Evolutionary conservation across 2,797 vertebrate species (phyloP).

Genomic region (Lutjanus campechanus): DNA sequence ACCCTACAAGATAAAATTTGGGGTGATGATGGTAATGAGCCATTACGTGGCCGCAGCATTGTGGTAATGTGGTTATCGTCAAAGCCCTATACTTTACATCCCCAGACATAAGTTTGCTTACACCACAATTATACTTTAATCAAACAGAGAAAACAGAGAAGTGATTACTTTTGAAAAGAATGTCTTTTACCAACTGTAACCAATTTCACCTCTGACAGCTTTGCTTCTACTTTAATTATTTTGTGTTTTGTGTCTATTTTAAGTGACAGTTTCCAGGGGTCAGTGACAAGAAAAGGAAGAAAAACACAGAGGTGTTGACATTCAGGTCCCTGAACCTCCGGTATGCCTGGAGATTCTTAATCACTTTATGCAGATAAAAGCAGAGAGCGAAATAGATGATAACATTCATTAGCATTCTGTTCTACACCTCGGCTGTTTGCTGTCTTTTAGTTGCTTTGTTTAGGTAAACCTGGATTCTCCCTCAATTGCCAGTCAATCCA

Average conservation of each 20-base stretch:
- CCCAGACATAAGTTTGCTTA: too few relatives aligned
- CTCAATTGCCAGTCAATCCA: slow-evolving; percentile 37
- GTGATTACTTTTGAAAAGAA: background rate
- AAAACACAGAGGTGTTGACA: background rate
- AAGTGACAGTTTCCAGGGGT: background rate
- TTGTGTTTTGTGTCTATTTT: background rate
- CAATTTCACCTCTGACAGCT: background rate
- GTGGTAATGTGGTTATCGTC: too few relatives aligned
- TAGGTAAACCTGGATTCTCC: slow-evolving; percentile 26
- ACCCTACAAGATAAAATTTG: too few relatives aligned
- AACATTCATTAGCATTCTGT: slow-evolving; percentile 12
- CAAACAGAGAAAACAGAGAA: too few relatives aligned
- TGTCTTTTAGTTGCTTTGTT: slow-evolving; percentile 46
- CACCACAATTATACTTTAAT: background rate
- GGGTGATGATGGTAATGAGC: too few relatives aligned
- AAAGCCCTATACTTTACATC: too few relatives aligned
- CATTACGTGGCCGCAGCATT: too few relatives aligned
- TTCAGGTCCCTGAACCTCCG: background rate
- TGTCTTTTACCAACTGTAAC: background rate
- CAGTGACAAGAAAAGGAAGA: background rate
- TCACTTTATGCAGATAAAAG: slow-evolving; percentile 15
- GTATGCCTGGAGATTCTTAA: background rate
- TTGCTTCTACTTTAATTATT: background rate
- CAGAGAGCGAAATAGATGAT: slow-evolving; percentile 11
- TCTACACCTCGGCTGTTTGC: background rate